These are phyloP conservation scores for Petrocephalus microphthalmus DNA, from an alignment of 2,113 vertebrate species.

Conservation along the genomic window DNA sequence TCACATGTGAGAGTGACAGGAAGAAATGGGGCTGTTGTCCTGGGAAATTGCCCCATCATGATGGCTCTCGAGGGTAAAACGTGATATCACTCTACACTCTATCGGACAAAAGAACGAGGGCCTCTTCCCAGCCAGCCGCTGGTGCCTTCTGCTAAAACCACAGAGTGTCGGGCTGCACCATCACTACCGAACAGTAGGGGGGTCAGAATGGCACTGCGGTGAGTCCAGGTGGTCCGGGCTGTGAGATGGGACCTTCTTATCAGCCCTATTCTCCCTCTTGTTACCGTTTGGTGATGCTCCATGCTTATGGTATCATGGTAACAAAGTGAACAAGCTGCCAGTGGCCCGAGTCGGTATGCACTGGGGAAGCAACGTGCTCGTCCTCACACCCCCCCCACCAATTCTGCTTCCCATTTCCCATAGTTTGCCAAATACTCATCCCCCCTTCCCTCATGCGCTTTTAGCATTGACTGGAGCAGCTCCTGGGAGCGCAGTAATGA, in stretches of 20 bases:
- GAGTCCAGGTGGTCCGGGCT: not conserved
- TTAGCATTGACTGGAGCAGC: slow-evolving; percentile 59
- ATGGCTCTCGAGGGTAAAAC: slow-evolving; percentile 13
- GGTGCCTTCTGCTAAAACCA: not conserved
- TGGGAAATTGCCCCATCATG: slow-evolving; percentile 13
- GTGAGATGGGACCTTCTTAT: not conserved
- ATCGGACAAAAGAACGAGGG: not conserved
- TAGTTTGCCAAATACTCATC: slow-evolving; percentile 64
- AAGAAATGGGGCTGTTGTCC: not conserved
- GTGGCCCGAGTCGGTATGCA: not conserved
- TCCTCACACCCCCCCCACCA: not conserved
- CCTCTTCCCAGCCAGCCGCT: not conserved
- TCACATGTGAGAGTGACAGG: slow-evolving; percentile 4
- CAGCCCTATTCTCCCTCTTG: not conserved
- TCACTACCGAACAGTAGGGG: not conserved
- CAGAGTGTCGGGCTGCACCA: not conserved
- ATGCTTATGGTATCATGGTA: not conserved
- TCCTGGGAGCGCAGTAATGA: slow-evolving; percentile 66
- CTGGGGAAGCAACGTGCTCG: not conserved
- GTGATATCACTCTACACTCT: not conserved
- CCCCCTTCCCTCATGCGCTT: slow-evolving; percentile 58
- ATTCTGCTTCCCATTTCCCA: slow-evolving; percentile 29
- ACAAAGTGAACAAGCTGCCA: not conserved
- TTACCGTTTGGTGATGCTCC: not conserved
- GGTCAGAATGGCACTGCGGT: not conserved